Evolutionary conservation across 2,113 vertebrate species (phyloP), one percentile per base, ranked within the genome.

Genomic region (Calonectris borealis): DNA sequence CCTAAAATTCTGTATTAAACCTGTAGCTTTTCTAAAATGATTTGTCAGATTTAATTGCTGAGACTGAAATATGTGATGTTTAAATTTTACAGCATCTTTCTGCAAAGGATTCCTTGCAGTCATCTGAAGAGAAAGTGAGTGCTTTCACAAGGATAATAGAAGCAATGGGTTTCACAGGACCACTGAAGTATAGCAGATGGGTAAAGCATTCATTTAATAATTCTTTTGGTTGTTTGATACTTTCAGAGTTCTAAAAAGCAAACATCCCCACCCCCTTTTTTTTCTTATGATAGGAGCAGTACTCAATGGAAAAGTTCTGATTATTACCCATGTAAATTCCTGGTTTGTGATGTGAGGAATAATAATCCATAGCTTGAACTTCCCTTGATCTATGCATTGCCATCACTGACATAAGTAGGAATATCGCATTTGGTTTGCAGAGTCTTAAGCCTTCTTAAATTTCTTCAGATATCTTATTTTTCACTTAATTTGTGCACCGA

Each of bases 121-220:
- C 98, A 61, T 83, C 97, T 46, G 99, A 99, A 57, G 99, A 99
- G 90, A 99, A 99, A 91, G 99, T 99, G 57, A 98, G 99, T 26
- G 81, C 98, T 61, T 98, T 99, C 94, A 99, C 99, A 3, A 99
- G 98, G 97, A 98, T 99, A 70, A 98, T 99, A n/a, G 99, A 99
- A 98, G 99, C 99, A 88, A 98, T 99, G 98, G 99, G 99, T 82
- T 99, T 99, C 98, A 99, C 99, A 5, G 99, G 99, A 88, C 98
- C 99, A 11, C 98, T 99, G 96, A 99, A 99, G 94, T 99, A 99
- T 94, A 99, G 98, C 98, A 99, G 99, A 99, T 99, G 99, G 99
- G 99, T 99, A 98, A 99, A 92, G 77, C 29, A 44, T n/a, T 93
- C 21, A 42, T 75, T 91, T 94, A 38, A 27, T 73, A 40, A 49